Evolutionary conservation across 2,888 invertebrate genomes (phyloP).

Genomic region (Micropterix aruncella): DNA sequence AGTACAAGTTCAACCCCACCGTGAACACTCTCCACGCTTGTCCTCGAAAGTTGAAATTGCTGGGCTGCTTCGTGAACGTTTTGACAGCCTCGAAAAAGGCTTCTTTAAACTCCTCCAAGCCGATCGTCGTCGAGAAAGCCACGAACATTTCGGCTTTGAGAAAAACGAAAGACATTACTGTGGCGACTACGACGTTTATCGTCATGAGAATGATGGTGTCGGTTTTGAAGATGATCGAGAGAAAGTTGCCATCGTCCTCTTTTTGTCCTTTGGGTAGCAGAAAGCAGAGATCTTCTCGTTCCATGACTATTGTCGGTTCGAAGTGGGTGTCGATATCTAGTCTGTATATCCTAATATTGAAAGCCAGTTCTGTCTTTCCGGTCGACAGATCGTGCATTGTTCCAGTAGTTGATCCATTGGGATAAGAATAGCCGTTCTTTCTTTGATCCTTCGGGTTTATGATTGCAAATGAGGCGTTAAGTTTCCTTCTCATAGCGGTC

Average conservation of each 20-base stretch:
- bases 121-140: not conserved
- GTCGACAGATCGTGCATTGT: constrained; percentile 29
- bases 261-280: constrained; percentile 32
- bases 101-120: not conserved
- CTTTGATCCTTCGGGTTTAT: constrained; percentile 25
- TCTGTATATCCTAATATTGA: constrained; percentile 37
- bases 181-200: constrained; percentile 19
- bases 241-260: constrained; percentile 33
- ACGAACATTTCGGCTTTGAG: constrained; percentile 19
- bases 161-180: constrained; percentile 19
- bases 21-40: constrained; percentile 23
- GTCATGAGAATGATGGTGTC: constrained; percentile 21
- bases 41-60: constrained; percentile 25
- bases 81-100: constrained; percentile 23
- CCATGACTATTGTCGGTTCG: constrained; percentile 36
- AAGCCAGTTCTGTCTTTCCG: constrained; percentile 37
- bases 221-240: constrained; percentile 23
- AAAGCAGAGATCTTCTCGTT: constrained; percentile 40
- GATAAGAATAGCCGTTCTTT: constrained; percentile 28
- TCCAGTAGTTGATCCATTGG: constrained; percentile 31
- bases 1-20: constrained; percentile 25
- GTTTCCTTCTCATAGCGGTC: constrained; percentile 19
- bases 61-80: constrained; percentile 30
- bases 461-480: constrained; percentile 29
- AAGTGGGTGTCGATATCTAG: constrained; percentile 32